Conservation (phyloP, 1,140 invertebrate species). For the Neodiprion fabricii region DNA sequence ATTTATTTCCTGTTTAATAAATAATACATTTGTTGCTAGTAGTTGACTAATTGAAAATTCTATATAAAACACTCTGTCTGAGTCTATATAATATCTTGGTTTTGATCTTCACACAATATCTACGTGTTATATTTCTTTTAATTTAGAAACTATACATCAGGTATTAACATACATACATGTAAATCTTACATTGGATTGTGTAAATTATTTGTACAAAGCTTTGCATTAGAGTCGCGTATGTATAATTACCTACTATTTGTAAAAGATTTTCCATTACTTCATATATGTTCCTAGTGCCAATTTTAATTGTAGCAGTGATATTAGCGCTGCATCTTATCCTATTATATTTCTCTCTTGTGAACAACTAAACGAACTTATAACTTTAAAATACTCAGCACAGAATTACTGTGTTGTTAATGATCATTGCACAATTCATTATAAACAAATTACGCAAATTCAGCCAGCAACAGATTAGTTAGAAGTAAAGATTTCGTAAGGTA, state of each 20-base stretch:
- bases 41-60: neutral
- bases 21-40: slow-evolving; percentile 1
- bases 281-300: no score
- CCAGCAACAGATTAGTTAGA: neutral
- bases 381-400: neutral
- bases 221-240: neutral
- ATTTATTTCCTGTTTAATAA: neutral
- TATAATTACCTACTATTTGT: no score
- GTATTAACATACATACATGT: neutral
- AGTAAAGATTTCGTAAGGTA: neutral
- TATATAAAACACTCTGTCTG: neutral
- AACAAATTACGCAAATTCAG: neutral
- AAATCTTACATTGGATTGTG: neutral
- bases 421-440: neutral
- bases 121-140: neutral
- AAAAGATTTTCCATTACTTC: no score
- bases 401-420: neutral
- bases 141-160: neutral
- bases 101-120: neutral
- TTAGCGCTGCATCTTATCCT: neutral
- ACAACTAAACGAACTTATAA: neutral
- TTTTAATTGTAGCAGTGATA: neutral
- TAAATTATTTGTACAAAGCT: slow-evolving; percentile 5
- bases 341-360: neutral
- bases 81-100: neutral